Percentiles rank a stretch among this genome's conserved stretches.
These are phyloP conservation scores for Amiota minor DNA, from an alignment of 2,888 invertebrate genomes.

Conservation along the genomic window DNA sequence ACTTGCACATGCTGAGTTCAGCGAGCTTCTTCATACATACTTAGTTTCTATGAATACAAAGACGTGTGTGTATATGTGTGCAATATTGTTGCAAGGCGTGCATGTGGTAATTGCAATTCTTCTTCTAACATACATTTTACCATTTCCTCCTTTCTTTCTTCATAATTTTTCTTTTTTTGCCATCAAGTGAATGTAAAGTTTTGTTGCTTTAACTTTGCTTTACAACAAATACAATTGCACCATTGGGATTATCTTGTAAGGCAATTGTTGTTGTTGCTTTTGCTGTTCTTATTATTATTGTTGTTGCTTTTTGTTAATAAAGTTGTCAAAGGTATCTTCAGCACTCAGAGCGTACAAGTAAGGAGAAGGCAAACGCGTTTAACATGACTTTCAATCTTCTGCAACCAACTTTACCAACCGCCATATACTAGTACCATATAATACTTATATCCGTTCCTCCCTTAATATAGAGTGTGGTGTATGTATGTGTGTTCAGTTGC, in stretches of 20 bases:
- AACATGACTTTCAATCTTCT: neutral
- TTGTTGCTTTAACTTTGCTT: constrained; percentile 36
- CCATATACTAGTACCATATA: too few relatives aligned
- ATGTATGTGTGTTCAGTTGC: neutral
- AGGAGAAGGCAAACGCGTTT: neutral
- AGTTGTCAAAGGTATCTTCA: constrained; percentile 60
- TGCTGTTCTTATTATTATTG: constrained; percentile 29
- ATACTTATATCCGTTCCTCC: too few relatives aligned
- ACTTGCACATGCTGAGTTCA: neutral
- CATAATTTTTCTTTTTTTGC: neutral
- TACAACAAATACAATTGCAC: constrained; percentile 66
- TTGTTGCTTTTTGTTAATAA: constrained; percentile 62
- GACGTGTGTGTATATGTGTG: neutral
- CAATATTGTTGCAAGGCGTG: constrained; percentile 23
- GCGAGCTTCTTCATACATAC: neutral
- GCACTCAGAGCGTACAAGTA: neutral
- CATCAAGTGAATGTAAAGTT: neutral
- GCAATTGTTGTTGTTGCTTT: constrained; percentile 34
- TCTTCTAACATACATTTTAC: constrained; percentile 10
- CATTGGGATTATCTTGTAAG: constrained; percentile 56
- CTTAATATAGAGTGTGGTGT: too few relatives aligned
- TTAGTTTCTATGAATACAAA: neutral
- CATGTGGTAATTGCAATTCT: constrained; percentile 30
- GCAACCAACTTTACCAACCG: neutral
- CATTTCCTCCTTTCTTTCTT: neutral